Percentiles rank a stretch among this genome's conserved stretches.
These are phyloP conservation scores for Notarius quadriscutis DNA, from an alignment of 2,113 vertebrate genomes.

Conservation along the genomic window DNA sequence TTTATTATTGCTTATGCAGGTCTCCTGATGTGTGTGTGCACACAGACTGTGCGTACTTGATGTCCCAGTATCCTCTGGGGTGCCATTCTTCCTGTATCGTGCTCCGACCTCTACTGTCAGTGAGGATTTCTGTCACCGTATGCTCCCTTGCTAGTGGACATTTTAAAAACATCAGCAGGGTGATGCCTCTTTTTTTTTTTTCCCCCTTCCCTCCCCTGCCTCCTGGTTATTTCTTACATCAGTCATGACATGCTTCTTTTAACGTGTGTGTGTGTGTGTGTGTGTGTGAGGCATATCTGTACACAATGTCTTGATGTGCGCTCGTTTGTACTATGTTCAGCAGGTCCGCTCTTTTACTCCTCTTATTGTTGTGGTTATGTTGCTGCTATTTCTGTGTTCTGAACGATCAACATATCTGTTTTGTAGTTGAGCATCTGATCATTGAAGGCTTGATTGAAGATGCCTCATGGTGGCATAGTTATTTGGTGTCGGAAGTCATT, in stretches of 20 bases:
- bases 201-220: no score
- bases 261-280: slow-evolving; percentile 40
- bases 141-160: slow-evolving; percentile 47
- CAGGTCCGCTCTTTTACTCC: not conserved
- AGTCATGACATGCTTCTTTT: slow-evolving; percentile 61
- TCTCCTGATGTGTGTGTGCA: not conserved
- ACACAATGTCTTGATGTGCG: slow-evolving; percentile 18
- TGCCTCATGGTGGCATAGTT: slow-evolving; percentile 15
- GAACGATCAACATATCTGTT: not conserved
- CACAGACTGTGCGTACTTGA: slow-evolving; percentile 39
- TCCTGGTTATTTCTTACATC: slow-evolving; percentile 57
- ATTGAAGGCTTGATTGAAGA: slow-evolving; percentile 9
- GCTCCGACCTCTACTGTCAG: slow-evolving; percentile 54
- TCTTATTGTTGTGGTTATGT: not conserved
- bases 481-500: slow-evolving; percentile 12
- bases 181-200: slow-evolving; percentile 56
- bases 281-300: not conserved
- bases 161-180: slow-evolving; percentile 71
- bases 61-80: slow-evolving; percentile 59
- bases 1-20: not conserved
- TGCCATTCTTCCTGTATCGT: slow-evolving; percentile 34
- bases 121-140: slow-evolving; percentile 52
- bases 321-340: slow-evolving; percentile 20
- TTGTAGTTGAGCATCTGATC: slow-evolving; percentile 7
- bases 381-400: not conserved